A percentile compares a stretch with the other conserved stretches of the same genome.
phyloP scores from a whole-genome alignment of 2,797 vertebrate species.

The Pangasius mekongensis region DNA sequence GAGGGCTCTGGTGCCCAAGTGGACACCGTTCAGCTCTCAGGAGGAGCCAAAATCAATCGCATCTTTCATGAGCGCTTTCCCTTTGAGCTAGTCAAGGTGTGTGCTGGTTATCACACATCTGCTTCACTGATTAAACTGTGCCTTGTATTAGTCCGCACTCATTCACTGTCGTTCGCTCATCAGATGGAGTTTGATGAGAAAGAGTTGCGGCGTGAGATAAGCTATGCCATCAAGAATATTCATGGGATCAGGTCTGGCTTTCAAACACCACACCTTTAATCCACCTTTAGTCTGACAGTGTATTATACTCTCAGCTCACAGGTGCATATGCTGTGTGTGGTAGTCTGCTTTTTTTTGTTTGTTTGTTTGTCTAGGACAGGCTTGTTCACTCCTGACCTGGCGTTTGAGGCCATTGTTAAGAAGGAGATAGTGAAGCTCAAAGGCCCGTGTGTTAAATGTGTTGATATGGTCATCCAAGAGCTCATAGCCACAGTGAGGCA shows the following conservation, averaged over 20 bases:
- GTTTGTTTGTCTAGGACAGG: constrained; percentile 69
- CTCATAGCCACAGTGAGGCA: constrained; percentile 87
- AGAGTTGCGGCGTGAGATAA: constrained; percentile 87
- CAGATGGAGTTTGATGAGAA: constrained; percentile 91
- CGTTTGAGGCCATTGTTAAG: constrained; percentile 93
- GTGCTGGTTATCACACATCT: background rate
- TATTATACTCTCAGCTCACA: constrained; percentile 14
- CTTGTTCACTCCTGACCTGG: constrained; percentile 92
- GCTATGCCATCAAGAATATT: constrained; percentile 94
- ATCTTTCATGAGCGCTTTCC: constrained; percentile 94
- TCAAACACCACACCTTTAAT: background rate
- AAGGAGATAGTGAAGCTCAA: constrained; percentile 88
- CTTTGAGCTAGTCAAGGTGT: constrained; percentile 77
- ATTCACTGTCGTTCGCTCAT: constrained; percentile 18
- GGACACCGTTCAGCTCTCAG: constrained; percentile 86
- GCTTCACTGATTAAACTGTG: background rate
- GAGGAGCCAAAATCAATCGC: constrained; percentile 91
- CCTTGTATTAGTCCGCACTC: background rate
- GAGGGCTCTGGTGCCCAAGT: constrained; percentile 90
- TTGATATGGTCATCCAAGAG: constrained; percentile 90
- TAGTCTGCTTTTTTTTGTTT: background rate
- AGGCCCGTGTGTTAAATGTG: constrained; percentile 85
- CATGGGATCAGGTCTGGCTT: constrained; percentile 88
- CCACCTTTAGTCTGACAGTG: background rate
- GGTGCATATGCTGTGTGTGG: constrained; percentile 6